Percentiles rank a stretch among this genome's conserved stretches.
Conservation (phyloP, 2,113 vertebrate species). For the Atrichornis clamosus region DNA sequence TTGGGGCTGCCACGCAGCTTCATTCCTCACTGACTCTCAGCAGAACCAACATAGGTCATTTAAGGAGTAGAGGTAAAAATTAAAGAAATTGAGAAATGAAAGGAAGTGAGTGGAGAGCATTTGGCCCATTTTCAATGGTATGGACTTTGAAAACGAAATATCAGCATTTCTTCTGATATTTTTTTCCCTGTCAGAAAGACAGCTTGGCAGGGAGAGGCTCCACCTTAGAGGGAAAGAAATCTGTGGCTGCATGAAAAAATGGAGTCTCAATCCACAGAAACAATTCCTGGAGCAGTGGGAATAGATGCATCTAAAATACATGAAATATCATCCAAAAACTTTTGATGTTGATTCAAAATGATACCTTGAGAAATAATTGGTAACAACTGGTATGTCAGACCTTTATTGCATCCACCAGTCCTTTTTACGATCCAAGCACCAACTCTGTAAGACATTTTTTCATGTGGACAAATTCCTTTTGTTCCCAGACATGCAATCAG, state of each 20-base stretch:
- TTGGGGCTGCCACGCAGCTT: neutral
- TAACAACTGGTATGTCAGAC: neutral
- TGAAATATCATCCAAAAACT: neutral
- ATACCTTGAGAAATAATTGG: neutral
- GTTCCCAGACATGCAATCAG: neutral
- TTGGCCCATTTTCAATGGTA: neutral
- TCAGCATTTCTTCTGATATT: neutral
- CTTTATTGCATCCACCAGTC: neutral
- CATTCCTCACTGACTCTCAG: neutral
- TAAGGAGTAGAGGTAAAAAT: neutral
- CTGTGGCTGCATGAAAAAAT: neutral
- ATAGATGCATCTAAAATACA: neutral
- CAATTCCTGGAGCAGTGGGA: neutral
- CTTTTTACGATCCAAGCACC: neutral
- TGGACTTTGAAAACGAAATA: neutral
- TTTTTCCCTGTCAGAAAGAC: neutral
- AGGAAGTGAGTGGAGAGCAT: neutral
- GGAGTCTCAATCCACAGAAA: neutral
- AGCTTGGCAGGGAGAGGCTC: neutral
- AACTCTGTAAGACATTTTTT: neutral
- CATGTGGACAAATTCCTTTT: neutral
- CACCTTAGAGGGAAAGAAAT: neutral
- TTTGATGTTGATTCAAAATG: neutral
- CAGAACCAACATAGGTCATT: rapidly evolving
- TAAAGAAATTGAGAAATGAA: neutral